These are phyloP conservation scores for Trididemnum clinides DNA, from an alignment of 23 tunicate genomes.

Conservation along the genomic window DNA sequence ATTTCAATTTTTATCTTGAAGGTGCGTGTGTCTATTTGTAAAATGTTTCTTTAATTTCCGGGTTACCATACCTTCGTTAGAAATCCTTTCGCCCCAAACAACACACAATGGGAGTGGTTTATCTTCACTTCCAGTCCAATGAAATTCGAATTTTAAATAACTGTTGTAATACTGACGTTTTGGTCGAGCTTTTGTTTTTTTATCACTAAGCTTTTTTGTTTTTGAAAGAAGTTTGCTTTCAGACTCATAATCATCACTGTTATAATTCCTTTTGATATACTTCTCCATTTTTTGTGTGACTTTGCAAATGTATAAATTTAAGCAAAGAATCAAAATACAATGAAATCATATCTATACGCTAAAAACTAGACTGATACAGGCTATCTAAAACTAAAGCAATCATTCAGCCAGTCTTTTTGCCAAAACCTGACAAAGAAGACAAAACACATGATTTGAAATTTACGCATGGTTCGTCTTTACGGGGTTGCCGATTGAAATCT, in stretches of 20 bases:
- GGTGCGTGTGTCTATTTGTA: background rate
- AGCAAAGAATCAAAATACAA: too few species aligned
- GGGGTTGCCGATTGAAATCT: too few species aligned
- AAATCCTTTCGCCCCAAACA: background rate
- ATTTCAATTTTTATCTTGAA: background rate
- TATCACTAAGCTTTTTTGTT: background rate
- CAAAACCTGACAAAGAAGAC: too few species aligned
- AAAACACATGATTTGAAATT: too few species aligned
- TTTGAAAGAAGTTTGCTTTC: background rate
- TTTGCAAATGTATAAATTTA: too few species aligned
- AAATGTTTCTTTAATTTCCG: background rate
- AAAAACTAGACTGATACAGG: too few species aligned
- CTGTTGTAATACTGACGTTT: background rate
- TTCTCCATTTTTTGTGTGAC: background rate
- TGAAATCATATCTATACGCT: too few species aligned
- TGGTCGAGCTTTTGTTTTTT: background rate
- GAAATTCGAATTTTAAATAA: background rate
- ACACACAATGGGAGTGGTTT: background rate
- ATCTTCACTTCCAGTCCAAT: conserved; percentile 2
- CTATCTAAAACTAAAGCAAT: too few species aligned
- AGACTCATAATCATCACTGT: background rate
- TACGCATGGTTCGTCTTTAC: too few species aligned
- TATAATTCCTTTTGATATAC: background rate
- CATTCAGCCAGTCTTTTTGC: too few species aligned
- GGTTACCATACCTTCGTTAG: background rate